These are phyloP conservation scores for Bergia puertoricense DNA, from an alignment of 92 coral and sea anemone genomes.

Conservation along the genomic window DNA sequence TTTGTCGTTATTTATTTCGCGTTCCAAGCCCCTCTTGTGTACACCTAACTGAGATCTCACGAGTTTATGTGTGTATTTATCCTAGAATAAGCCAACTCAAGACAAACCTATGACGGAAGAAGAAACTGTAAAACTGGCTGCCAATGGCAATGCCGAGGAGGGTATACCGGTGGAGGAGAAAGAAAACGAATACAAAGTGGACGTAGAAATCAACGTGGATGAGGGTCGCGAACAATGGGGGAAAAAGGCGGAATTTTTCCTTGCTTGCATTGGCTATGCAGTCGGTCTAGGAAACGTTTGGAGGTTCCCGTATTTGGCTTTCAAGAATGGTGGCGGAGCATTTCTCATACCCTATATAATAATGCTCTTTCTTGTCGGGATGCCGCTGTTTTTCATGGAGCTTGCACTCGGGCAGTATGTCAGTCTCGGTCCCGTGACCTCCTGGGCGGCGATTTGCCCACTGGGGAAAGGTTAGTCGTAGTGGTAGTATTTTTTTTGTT, in stretches of 20 bases:
- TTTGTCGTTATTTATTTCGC: conserved; percentile 6
- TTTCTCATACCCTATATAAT: conserved; percentile 89
- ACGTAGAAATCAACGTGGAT: conserved; percentile 58
- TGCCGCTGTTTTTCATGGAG: conserved; percentile 99
- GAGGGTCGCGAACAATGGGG: conserved; percentile 97
- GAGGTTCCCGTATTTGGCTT: conserved; percentile 96
- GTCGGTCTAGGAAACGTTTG: conserved; percentile 98
- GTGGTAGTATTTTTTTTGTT: background rate
- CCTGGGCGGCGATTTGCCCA: conserved; percentile 99
- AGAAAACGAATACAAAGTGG: conserved; percentile 56
- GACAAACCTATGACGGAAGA: conserved; percentile 48
- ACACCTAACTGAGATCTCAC: background rate
- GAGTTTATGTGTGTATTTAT: background rate
- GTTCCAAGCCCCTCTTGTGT: background rate
- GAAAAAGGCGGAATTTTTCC: conserved; percentile 92
- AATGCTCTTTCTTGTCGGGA: conserved; percentile 93
- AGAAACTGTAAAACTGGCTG: conserved; percentile 63
- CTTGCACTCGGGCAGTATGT: conserved; percentile 92
- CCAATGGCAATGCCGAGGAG: conserved; percentile 66
- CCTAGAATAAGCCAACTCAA: background rate
- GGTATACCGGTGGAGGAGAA: conserved; percentile 49
- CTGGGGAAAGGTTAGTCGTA: conserved; percentile 77
- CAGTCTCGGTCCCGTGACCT: conserved; percentile 97
- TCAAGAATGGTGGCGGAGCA: conserved; percentile 98
- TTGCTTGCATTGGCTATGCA: conserved; percentile 95